Conservation (phyloP, 2,797 vertebrate species). For the Anguilla anguilla region DNA sequence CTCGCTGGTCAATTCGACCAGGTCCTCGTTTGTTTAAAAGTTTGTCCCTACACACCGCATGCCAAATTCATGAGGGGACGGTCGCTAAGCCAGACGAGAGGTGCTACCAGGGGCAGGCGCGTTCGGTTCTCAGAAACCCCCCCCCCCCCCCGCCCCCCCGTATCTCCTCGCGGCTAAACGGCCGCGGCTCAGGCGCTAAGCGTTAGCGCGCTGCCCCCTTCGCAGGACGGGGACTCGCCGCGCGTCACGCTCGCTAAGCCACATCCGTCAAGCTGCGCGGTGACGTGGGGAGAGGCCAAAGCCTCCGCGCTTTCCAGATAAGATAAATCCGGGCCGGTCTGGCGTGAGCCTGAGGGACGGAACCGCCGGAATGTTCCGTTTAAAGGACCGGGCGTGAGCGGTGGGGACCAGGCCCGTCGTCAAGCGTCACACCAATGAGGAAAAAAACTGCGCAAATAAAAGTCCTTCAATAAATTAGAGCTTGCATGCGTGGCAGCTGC, state of each 20-base stretch:
- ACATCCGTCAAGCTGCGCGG: background rate
- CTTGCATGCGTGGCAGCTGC: slow-evolving; percentile 56
- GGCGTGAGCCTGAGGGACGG: background rate
- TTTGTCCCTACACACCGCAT: background rate
- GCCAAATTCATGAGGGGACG: background rate
- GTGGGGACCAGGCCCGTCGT: background rate
- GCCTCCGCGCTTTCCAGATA: background rate
- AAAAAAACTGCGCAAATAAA: slow-evolving; percentile 38
- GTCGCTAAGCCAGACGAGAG: background rate
- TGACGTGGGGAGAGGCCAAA: background rate
- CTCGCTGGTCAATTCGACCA: background rate
- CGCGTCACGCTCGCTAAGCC: background rate
- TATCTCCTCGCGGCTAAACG: slow-evolving; percentile 44
- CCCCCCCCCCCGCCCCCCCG: slow-evolving; percentile 46
- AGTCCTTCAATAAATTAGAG: slow-evolving; percentile 45
- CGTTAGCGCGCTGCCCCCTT: background rate
- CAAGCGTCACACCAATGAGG: slow-evolving; percentile 22
- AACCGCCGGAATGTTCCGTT: background rate
- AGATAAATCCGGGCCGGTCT: background rate
- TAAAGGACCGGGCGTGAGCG: background rate
- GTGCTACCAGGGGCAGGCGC: slow-evolving; percentile 18
- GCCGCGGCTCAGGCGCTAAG: slow-evolving; percentile 49
- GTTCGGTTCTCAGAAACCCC: slow-evolving; percentile 13
- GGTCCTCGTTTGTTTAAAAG: slow-evolving; percentile 24
- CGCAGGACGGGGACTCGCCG: background rate